Evolutionary conservation across 2,888 invertebrate genomes (phyloP), one percentile per base, ranked within the genome.

Genomic region (Embidobia sp.): DNA sequence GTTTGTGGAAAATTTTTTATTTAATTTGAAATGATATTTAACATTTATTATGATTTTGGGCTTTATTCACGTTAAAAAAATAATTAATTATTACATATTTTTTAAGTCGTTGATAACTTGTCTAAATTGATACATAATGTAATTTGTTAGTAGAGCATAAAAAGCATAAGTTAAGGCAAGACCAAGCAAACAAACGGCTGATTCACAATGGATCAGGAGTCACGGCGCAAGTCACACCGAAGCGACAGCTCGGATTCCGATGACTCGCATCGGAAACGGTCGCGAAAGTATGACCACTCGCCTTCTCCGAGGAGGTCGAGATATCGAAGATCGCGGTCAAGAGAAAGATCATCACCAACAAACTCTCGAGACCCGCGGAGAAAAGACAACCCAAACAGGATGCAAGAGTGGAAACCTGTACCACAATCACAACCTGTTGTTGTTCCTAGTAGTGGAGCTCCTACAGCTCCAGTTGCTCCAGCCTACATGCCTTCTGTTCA

Each of bases 231-330:
- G 84, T 35, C 83, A 85, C 33, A 89, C 86, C 76, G 89, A 6
- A 89, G 89, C 78, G 88, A 87, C 0, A 85, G 84, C 1, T 86
- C 88, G 35, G 88, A 88, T 0, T 89, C 89, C 2, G 87, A 87
- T 16, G 89, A 89, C 10, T 81, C 86, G 7, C 86, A 86, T 42
- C 82, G 87, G 42, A 84, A 87, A 59, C 78, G 87, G 5, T 83
- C 86, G 1, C 82, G 88, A 8, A 89, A 89, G 33, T 89, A 89
- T 22, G 89, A 89, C 16, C 81, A 88, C 49, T 89, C 88, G 3
- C 83, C 83, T 3, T 85, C 86, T 0, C 89, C 89, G 0, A 85
- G 89, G 57, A 82, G 89, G 64, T 82, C 82, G 2, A 82, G 88
- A 55, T 89, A 89, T 26, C 82, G 88, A 15, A 82, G 88, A 40